Conservation (phyloP, 2,888 invertebrate species). For the Neuroscelio doddi region DNA sequence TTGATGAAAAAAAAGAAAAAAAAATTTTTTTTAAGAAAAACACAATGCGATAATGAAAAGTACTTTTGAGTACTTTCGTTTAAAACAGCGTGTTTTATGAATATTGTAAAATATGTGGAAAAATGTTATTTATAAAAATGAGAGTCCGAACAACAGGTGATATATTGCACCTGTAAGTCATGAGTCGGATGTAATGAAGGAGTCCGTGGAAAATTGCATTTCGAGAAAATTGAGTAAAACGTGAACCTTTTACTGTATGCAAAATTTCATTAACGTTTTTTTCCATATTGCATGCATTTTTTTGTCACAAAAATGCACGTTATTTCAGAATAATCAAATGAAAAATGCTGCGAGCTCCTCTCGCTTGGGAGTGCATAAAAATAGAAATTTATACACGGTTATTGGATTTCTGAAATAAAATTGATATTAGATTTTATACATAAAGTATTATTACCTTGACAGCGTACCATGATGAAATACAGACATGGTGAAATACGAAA, state of each 20-base stretch:
- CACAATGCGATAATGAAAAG: not conserved
- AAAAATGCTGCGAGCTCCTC: constrained; percentile 33
- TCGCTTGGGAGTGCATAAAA: constrained; percentile 38
- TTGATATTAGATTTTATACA: constrained; percentile 38
- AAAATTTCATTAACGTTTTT: constrained; percentile 43
- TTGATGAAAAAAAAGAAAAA: constrained; percentile 20
- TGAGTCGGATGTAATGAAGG: constrained; percentile 38
- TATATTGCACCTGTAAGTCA: constrained; percentile 42
- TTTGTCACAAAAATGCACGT: constrained; percentile 30
- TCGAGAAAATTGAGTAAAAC: constrained; percentile 41
- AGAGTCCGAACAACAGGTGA: constrained; percentile 41
- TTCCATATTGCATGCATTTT: constrained; percentile 37
- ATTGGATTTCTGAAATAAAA: constrained; percentile 12
- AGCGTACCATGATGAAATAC: constrained; percentile 21
- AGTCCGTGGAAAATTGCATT: constrained; percentile 40
- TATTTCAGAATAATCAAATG: constrained; percentile 38
- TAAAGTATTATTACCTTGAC: constrained; percentile 38
- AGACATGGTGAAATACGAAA: not conserved
- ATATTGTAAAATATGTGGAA: not conserved
- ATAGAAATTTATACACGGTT: constrained; percentile 20
- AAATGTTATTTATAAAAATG: constrained; percentile 37
- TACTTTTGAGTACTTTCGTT: too few relatives aligned
- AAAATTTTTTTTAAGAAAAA: not conserved
- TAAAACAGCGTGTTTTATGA: too few relatives aligned
- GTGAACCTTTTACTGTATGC: constrained; percentile 44